phyloP scores from a whole-genome alignment of 2,888 invertebrate genomes.

The Drosophila eohydei region DNA sequence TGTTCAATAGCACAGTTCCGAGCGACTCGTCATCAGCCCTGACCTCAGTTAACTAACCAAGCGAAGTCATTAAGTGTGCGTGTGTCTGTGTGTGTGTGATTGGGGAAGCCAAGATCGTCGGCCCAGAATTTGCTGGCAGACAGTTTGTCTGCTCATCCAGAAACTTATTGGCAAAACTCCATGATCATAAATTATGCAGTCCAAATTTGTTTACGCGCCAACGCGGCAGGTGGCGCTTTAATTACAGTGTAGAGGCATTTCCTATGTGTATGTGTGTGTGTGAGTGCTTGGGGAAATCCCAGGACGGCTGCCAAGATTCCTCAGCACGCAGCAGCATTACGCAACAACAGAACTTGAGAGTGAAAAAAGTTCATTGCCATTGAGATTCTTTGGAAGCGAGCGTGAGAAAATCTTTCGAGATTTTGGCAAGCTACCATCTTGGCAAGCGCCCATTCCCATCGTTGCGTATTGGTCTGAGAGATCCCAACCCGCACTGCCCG shows the following conservation, averaged over 20 bases:
- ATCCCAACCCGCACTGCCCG: not conserved
- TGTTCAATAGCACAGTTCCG: slow-evolving; percentile 70
- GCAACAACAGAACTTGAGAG: slow-evolving; percentile 63
- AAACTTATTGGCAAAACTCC: slow-evolving; percentile 84
- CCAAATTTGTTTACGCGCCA: slow-evolving; percentile 71
- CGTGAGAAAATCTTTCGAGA: slow-evolving; percentile 69
- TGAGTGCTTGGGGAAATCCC: slow-evolving; percentile 64
- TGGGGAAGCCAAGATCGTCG: slow-evolving; percentile 26
- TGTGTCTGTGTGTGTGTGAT: slow-evolving; percentile 1
- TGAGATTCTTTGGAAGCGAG: slow-evolving; percentile 71
- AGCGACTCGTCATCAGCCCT: slow-evolving; percentile 54
- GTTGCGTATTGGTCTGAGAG: slow-evolving; percentile 41
- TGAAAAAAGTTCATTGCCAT: slow-evolving; percentile 72
- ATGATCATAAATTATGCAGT: slow-evolving; percentile 83
- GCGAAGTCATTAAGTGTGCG: slow-evolving; percentile 55
- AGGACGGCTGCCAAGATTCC: slow-evolving; percentile 71
- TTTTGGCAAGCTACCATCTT: slow-evolving; percentile 75
- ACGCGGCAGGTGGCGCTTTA: slow-evolving; percentile 73
- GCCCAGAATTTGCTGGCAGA: slow-evolving; percentile 45
- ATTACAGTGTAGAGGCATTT: slow-evolving; percentile 57
- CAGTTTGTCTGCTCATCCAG: slow-evolving; percentile 66
- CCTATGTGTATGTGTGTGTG: slow-evolving; percentile 14
- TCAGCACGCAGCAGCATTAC: slow-evolving; percentile 61
- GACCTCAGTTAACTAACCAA: slow-evolving; percentile 68
- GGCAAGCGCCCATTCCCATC: slow-evolving; percentile 71